Conservation (phyloP, 2,797 vertebrate genomes). For the Spatula versicolor region DNA sequence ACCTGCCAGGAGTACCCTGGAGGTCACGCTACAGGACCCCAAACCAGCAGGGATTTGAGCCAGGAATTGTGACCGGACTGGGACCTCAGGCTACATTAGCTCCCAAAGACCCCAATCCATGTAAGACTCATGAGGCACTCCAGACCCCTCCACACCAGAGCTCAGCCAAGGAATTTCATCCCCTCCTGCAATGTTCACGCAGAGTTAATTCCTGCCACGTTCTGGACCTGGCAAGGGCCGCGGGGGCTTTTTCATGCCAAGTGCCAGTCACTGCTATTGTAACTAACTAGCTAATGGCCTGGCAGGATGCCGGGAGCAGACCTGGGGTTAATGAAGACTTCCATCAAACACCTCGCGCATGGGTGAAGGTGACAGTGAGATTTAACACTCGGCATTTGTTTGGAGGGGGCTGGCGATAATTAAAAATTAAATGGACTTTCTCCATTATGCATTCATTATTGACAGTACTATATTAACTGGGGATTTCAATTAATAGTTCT, state of each 20-base stretch:
- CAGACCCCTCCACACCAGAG: background rate
- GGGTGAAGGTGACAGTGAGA: slow-evolving; percentile 13
- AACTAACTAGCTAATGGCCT: slow-evolving; percentile 12
- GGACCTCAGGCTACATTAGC: background rate
- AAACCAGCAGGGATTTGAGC: background rate
- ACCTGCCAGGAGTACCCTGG: background rate
- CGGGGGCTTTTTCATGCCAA: slow-evolving; percentile 1
- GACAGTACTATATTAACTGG: background rate
- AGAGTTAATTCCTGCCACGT: background rate
- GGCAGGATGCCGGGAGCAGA: background rate
- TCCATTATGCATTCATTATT: slow-evolving; percentile 27
- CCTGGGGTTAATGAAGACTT: slow-evolving; percentile 40
- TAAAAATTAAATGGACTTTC: slow-evolving; percentile 48
- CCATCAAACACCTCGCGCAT: background rate
- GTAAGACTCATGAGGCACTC: fast-evolving
- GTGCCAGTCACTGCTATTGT: slow-evolving; percentile 1
- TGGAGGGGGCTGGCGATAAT: slow-evolving; percentile 6
- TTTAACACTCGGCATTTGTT: slow-evolving; percentile 18
- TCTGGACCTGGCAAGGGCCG: background rate
- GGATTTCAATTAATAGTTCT: slow-evolving; percentile 34
- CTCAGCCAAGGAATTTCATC: background rate
- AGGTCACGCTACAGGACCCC: background rate
- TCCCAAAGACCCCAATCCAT: background rate
- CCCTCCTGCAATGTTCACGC: background rate
- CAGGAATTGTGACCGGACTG: background rate